Conservation (phyloP, 1,140 invertebrate species). For the Sycophila sp. region DNA sequence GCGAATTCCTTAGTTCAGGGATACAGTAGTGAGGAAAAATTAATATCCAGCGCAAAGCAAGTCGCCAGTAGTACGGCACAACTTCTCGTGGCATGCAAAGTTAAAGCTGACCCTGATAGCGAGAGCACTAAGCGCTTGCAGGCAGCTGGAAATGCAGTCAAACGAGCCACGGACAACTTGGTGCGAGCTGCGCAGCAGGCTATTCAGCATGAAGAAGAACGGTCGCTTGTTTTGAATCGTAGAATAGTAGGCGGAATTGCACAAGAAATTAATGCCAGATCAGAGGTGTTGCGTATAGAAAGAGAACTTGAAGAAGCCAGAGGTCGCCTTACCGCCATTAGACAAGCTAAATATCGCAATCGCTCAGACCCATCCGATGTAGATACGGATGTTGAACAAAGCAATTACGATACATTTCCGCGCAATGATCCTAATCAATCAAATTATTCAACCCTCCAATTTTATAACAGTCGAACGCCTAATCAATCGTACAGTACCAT, state of each 20-base stretch:
- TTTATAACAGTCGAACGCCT: conserved; percentile 37
- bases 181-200: conserved; percentile 94
- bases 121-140: conserved; percentile 93
- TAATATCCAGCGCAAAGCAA: conserved; percentile 96
- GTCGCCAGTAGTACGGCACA: conserved; percentile 98
- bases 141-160: conserved; percentile 96
- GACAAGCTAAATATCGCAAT: conserved; percentile 85
- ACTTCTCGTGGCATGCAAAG: conserved; percentile 95
- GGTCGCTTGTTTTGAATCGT: conserved; percentile 87
- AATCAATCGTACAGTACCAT: conserved; percentile 45
- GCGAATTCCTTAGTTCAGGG: conserved; percentile 97
- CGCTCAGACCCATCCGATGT: conserved; percentile 50
- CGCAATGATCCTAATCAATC: not conserved
- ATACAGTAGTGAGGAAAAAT: conserved; percentile 91
- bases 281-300: conserved; percentile 92
- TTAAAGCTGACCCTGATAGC: conserved; percentile 96
- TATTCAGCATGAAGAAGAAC: conserved; percentile 91
- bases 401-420: conserved; percentile 55
- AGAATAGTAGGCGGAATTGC: conserved; percentile 93
- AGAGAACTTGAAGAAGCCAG: conserved; percentile 92
- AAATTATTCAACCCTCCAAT: conserved; percentile 4
- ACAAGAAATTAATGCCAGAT: conserved; percentile 89
- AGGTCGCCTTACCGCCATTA: conserved; percentile 84
- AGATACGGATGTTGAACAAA: conserved; percentile 59
- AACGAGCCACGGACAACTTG: conserved; percentile 96